Percentiles rank a stretch among this genome's conserved stretches.
Conservation (phyloP, 2,888 invertebrate genomes). For the Tetranychus truncatus region DNA sequence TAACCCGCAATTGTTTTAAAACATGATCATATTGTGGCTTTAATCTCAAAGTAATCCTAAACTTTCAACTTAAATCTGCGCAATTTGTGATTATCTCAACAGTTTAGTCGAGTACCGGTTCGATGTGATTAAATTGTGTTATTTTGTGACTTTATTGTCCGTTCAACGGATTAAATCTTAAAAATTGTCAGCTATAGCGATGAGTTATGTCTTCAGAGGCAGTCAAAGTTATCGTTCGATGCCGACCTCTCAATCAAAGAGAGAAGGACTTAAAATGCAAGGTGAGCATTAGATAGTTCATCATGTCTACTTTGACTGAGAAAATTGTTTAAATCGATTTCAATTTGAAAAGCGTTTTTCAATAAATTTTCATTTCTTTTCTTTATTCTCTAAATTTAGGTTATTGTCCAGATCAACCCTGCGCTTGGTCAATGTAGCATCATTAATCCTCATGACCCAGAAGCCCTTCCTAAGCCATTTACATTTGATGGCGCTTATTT, state of each 20-base stretch:
- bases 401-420: slow-evolving; percentile 47
- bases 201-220: slow-evolving; percentile 38
- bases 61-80: no score
- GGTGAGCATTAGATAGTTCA: slow-evolving; percentile 32
- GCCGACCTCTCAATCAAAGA: slow-evolving; percentile 62
- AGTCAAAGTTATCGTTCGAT: slow-evolving; percentile 64
- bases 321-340: slow-evolving; percentile 5
- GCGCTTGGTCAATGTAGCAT: slow-evolving; percentile 43
- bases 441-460: slow-evolving; percentile 43
- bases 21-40: no score
- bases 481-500: slow-evolving; percentile 70
- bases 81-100: no score
- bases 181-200: not conserved
- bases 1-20: not conserved
- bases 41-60: no score
- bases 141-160: not conserved
- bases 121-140: not conserved
- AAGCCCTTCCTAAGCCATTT: slow-evolving; percentile 47
- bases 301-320: not conserved
- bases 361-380: slow-evolving; percentile 2
- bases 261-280: slow-evolving; percentile 51
- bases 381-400: slow-evolving; percentile 35
- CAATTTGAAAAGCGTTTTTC: not conserved
- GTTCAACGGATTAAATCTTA: not conserved
- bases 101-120: no score